phyloP scores from a whole-genome alignment of 2,888 invertebrate species.

The Cosmorhoe ocellata region DNA sequence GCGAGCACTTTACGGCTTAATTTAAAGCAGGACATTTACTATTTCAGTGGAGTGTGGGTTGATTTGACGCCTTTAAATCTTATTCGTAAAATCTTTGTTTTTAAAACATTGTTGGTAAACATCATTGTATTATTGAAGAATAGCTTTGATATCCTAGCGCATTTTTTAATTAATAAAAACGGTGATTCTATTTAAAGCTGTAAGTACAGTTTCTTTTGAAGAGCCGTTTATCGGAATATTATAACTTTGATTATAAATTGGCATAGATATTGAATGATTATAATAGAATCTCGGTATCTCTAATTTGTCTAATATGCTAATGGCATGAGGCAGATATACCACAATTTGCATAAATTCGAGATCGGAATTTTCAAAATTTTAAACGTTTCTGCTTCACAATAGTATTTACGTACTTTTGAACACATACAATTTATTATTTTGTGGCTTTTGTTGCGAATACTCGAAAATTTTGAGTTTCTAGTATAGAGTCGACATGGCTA shows the following conservation, averaged over 20 bases:
- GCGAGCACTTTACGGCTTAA: constrained; percentile 73
- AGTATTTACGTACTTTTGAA: too few relatives aligned
- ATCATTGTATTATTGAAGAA: too few relatives aligned
- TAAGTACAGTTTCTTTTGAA: constrained; percentile 22
- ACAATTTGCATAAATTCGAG: constrained; percentile 26
- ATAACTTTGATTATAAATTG: constrained; percentile 35
- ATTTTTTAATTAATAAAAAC: constrained; percentile 8
- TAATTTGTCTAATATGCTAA: constrained; percentile 40
- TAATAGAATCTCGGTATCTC: constrained; percentile 30
- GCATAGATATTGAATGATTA: constrained; percentile 31
- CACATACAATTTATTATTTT: too few relatives aligned
- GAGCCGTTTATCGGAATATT: constrained; percentile 27
- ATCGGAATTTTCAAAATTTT: constrained; percentile 17
- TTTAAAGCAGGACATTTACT: constrained; percentile 62
- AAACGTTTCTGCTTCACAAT: background rate
- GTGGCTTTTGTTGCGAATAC: too few relatives aligned
- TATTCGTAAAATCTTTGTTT: constrained; percentile 2
- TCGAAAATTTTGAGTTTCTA: too few relatives aligned
- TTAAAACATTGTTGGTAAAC: background rate
- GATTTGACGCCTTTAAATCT: constrained; percentile 23
- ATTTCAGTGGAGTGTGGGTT: constrained; percentile 30
- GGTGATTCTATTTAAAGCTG: too few relatives aligned
- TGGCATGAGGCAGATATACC: constrained; percentile 24
- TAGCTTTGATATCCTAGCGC: too few relatives aligned
- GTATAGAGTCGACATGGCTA: too few relatives aligned